Percentiles rank a stretch among this genome's conserved stretches.
These are phyloP conservation scores for Lasioglossum morio DNA, from an alignment of 2,888 invertebrate genomes.

Conservation along the genomic window DNA sequence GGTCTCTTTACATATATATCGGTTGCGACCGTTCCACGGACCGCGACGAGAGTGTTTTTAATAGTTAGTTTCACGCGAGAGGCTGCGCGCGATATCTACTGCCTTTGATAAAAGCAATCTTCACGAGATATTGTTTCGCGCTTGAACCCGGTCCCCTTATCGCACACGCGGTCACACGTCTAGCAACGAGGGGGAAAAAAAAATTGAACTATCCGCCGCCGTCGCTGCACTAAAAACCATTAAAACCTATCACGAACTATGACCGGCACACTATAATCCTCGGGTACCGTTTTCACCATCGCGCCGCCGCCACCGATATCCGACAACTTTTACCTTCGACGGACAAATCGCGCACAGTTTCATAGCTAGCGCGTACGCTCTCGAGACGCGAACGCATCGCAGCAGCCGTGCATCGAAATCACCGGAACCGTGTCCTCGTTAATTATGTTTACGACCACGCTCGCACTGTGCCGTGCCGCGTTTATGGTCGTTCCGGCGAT, in stretches of 20 bases:
- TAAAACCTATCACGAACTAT: constrained; percentile 6
- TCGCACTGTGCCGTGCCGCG: neutral
- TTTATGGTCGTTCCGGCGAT: neutral
- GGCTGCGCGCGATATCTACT: constrained; percentile 24
- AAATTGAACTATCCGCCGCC: neutral
- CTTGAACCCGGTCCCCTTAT: neutral
- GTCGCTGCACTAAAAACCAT: neutral
- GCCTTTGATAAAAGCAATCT: constrained; percentile 36
- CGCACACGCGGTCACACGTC: neutral
- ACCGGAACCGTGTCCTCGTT: neutral
- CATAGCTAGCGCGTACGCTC: neutral
- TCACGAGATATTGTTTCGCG: neutral
- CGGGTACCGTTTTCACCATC: neutral
- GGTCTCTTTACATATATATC: no score
- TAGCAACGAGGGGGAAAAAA: neutral
- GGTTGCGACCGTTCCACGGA: constrained; percentile 6
- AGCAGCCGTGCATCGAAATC: constrained; percentile 1
- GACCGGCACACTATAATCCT: neutral
- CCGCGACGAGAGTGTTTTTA: constrained; percentile 25
- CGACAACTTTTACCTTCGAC: neutral
- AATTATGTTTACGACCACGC: constrained; percentile 9
- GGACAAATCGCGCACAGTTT: neutral
- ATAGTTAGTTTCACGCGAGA: constrained; percentile 13
- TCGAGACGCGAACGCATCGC: neutral
- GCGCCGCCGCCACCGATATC: neutral